phyloP scores from a whole-genome alignment of 2,888 invertebrate genomes.

The Cheiracanthium punctorium region DNA sequence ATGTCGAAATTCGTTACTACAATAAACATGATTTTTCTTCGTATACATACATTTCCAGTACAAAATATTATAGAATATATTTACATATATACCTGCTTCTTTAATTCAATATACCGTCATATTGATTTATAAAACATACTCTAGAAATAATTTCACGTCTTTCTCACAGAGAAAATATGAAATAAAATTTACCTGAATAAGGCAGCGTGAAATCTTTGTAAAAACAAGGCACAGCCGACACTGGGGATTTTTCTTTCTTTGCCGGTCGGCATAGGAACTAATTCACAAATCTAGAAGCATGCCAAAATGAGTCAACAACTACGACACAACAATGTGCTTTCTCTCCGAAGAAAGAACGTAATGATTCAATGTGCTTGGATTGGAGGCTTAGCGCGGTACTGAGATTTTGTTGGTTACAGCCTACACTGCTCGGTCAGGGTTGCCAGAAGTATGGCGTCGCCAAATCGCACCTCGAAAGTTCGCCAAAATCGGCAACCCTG shows the following conservation, averaged over 20 bases:
- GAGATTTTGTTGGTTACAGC: conserved; percentile 45
- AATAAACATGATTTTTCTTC: too few species aligned
- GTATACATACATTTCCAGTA: too few species aligned
- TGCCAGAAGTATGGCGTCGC: conserved; percentile 47
- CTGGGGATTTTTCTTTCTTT: background rate
- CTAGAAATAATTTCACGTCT: background rate
- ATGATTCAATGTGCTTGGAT: conserved; percentile 33
- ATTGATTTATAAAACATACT: too few species aligned
- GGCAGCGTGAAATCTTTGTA: background rate
- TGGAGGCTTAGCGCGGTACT: conserved; percentile 49
- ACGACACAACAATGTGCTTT: background rate
- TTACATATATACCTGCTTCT: too few species aligned
- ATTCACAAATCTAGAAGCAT: background rate
- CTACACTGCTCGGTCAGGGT: conserved; percentile 35
- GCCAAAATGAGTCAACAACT: background rate
- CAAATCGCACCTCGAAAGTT: background rate
- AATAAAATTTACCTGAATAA: conserved; percentile 34
- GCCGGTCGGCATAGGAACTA: background rate
- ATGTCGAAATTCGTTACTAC: too few species aligned
- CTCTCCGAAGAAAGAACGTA: background rate
- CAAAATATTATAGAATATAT: too few species aligned
- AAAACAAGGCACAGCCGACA: conserved; percentile 15
- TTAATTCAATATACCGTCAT: too few species aligned
- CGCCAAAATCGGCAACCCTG: conserved; percentile 1
- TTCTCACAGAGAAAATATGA: background rate